Evolutionary conservation across 2,113 vertebrate genomes (phyloP), one percentile per base, ranked within the genome.

Genomic region (Cebidichthys violaceus): DNA sequence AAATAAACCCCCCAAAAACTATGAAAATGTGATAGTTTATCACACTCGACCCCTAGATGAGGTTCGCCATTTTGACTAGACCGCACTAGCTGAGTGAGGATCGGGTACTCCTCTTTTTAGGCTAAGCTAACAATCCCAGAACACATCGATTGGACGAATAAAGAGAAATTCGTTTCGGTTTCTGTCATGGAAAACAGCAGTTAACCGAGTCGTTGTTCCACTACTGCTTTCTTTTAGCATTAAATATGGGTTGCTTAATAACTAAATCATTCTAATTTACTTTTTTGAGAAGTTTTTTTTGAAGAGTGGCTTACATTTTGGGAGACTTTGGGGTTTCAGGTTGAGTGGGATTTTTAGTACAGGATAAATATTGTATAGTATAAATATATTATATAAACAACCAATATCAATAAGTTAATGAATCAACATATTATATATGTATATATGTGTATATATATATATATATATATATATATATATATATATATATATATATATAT

Each of bases 1-100:
- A 2, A 17, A 45, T 13, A 35, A 31, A 39, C 0, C 41, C 1
- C 7, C 4, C 17, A 4, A 52, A 59, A 62, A 1, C 0, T 2
- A 14, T 24, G 20, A 15, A 71, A 70, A 60, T 8, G 4, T 27
- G 22, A 45, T 39, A 54, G 10, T 5, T 66, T 67, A 35, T 15
- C 14, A 59, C 45, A 59, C 68, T 76, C 84, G 91, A 90, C 91
- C 91, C 85, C 88, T 93, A 93, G 61, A 79, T 0, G 70, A 70
- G 65, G 31, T 8, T n/a, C 92, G 92, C 94, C 93, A 94, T 94
- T 60, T 93, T 94, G 41, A 45, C 1, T 54, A 94, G 93, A 83
- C 93, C 9, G 11, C 22, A 85, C 22, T 29, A 93, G 67, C 18
- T 0, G 86, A 90, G 18, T 4, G 13, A 2, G 4, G 61, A 71